phyloP scores from a whole-genome alignment of 2,113 vertebrate genomes.

The Rhabdornis inornatus region DNA sequence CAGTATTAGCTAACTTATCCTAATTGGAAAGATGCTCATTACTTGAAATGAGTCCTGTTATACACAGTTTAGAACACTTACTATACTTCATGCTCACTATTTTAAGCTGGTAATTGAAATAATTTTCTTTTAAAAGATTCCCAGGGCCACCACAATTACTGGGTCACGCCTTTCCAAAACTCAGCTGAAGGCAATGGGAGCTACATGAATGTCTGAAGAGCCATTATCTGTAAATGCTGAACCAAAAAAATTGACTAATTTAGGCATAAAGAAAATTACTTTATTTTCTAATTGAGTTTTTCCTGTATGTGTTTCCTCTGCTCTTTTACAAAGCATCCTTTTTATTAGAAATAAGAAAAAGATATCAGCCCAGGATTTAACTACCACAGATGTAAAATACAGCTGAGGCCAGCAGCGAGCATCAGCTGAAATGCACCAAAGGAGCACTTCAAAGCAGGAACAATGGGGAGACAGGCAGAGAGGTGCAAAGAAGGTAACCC shows the following conservation, averaged over 20 bases:
- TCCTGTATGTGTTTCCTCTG: neutral
- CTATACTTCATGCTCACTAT: neutral
- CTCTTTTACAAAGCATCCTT: neutral
- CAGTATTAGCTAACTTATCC: neutral
- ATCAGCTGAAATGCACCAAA: neutral
- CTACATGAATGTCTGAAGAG: neutral
- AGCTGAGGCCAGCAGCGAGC: neutral
- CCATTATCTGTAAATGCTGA: neutral
- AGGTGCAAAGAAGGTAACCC: conserved; percentile 3
- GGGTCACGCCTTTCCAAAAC: neutral
- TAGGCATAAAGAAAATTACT: neutral
- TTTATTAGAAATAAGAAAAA: neutral
- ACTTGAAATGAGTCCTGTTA: neutral
- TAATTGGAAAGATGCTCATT: neutral
- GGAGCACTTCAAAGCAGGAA: neutral
- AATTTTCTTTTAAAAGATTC: neutral
- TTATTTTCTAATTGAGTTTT: neutral
- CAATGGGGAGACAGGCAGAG: neutral
- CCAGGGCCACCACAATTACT: neutral
- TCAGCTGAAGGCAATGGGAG: neutral
- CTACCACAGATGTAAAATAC: neutral
- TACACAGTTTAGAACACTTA: neutral
- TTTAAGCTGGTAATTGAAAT: neutral
- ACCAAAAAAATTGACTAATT: neutral
- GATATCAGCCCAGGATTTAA: neutral